These are phyloP conservation scores for Notothenia coriiceps DNA, from an alignment of 2,113 vertebrate genomes.

Conservation along the genomic window DNA sequence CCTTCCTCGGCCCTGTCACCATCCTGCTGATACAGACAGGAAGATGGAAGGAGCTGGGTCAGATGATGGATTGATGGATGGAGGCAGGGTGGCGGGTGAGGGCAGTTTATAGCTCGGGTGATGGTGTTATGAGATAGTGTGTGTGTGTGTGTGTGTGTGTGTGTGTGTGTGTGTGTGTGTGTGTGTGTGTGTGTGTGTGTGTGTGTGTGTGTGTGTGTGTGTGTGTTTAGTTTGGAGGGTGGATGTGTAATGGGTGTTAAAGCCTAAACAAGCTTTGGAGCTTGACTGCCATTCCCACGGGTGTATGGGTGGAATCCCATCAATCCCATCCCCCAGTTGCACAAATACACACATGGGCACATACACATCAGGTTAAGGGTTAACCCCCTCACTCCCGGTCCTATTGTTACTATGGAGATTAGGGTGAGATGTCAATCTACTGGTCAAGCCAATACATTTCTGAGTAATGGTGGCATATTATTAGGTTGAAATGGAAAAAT, in stretches of 20 bases:
- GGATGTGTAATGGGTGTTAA: constrained; percentile 53
- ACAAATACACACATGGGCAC: constrained; percentile 44
- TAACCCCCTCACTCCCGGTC: constrained; percentile 65
- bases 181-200: background rate
- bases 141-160: constrained; percentile 21
- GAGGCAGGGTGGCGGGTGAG: constrained; percentile 28
- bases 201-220: constrained; percentile 38
- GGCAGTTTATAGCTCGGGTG: constrained; percentile 21
- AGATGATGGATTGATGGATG: constrained; percentile 57
- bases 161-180: too few relatives aligned
- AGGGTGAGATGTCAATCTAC: constrained; percentile 71
- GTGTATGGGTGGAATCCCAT: constrained; percentile 66
- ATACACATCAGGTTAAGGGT: constrained; percentile 70
- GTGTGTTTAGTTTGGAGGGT: constrained; percentile 47
- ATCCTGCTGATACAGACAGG: constrained; percentile 8
- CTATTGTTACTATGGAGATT: constrained; percentile 81
- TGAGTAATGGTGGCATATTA: constrained; percentile 17
- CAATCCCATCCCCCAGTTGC: constrained; percentile 59
- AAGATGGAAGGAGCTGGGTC: constrained; percentile 27
- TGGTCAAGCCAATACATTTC: constrained; percentile 43
- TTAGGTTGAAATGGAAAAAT: constrained; percentile 9
- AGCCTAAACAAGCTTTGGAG: constrained; percentile 77
- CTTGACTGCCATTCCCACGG: constrained; percentile 73
- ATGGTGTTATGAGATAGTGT: constrained; percentile 48
- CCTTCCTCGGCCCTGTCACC: constrained; percentile 14